These are phyloP conservation scores for Stenolophus ochropezus DNA, from an alignment of 2,888 invertebrate genomes.

Conservation along the genomic window DNA sequence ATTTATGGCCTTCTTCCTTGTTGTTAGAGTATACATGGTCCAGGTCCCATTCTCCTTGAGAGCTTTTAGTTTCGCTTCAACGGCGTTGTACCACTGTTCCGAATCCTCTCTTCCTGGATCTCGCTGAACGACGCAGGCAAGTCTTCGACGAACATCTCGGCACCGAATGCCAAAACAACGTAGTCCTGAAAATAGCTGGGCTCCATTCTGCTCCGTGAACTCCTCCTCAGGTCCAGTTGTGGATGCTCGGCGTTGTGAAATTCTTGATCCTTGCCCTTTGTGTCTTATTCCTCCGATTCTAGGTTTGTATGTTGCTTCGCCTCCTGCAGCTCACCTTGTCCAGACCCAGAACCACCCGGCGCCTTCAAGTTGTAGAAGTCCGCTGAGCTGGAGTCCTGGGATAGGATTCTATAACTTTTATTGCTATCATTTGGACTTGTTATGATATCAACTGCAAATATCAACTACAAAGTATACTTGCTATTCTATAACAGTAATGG, in stretches of 20 bases:
- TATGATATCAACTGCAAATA: too few species aligned
- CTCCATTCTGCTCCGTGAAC: neutral
- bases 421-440: too few species aligned
- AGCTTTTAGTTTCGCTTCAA: too few species aligned
- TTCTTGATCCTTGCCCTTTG: too few species aligned
- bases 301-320: too few species aligned
- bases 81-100: too few species aligned
- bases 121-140: slow-evolving; percentile 29
- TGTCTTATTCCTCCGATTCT: too few species aligned
- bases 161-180: neutral
- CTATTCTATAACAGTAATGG: too few species aligned
- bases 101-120: slow-evolving; percentile 18
- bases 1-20: slow-evolving; percentile 58
- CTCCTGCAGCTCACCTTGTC: neutral
- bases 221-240: too few species aligned
- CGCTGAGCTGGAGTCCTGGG: neutral
- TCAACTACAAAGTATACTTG: too few species aligned
- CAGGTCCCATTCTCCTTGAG: slow-evolving; percentile 16
- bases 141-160: slow-evolving; percentile 38
- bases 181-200: slow-evolving; percentile 5
- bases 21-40: neutral
- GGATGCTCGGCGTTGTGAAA: too few species aligned
- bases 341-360: neutral
- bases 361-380: slow-evolving; percentile 16
- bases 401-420: too few species aligned